A percentile compares a stretch with the other conserved stretches of the same genome.
These are phyloP conservation scores for Papilio aristodemus DNA, from an alignment of 1,140 invertebrate genomes.

Conservation along the genomic window DNA sequence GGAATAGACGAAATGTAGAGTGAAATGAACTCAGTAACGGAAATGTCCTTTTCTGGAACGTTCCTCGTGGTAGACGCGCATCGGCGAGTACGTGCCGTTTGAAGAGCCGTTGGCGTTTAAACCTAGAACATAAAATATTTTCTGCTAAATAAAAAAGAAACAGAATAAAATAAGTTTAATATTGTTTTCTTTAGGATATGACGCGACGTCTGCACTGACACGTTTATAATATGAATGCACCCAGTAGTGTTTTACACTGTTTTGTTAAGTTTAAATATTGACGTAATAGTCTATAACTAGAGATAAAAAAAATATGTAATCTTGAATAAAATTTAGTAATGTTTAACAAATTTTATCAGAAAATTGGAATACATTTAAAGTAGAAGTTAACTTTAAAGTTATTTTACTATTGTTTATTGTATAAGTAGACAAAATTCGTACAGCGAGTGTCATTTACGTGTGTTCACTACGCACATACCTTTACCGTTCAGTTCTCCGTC, in stretches of 20 bases:
- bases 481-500: slow-evolving; percentile 68
- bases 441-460: slow-evolving; percentile 27
- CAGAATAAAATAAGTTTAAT: too few species aligned
- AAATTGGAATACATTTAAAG: too few species aligned
- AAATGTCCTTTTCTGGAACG: slow-evolving; percentile 88
- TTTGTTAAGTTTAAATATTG: too few species aligned
- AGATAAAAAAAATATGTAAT: too few species aligned
- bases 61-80: slow-evolving; percentile 89
- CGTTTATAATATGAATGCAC: too few species aligned
- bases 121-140: slow-evolving; percentile 72
- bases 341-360: too few species aligned
- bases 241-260: too few species aligned
- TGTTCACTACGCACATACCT: slow-evolving; percentile 50
- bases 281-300: too few species aligned
- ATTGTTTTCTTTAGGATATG: too few species aligned
- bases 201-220: too few species aligned
- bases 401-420: slow-evolving; percentile 11
- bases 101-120: slow-evolving; percentile 83
- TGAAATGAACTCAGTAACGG: slow-evolving; percentile 82
- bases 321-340: too few species aligned
- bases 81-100: slow-evolving; percentile 86
- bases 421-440: too few species aligned
- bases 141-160: not conserved
- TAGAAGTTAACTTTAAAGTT: not conserved
- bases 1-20: slow-evolving; percentile 23